Percentiles rank a stretch among this genome's conserved stretches.
Conservation (phyloP, 2,797 vertebrate genomes). For the Aldrovandia affinis region DNA sequence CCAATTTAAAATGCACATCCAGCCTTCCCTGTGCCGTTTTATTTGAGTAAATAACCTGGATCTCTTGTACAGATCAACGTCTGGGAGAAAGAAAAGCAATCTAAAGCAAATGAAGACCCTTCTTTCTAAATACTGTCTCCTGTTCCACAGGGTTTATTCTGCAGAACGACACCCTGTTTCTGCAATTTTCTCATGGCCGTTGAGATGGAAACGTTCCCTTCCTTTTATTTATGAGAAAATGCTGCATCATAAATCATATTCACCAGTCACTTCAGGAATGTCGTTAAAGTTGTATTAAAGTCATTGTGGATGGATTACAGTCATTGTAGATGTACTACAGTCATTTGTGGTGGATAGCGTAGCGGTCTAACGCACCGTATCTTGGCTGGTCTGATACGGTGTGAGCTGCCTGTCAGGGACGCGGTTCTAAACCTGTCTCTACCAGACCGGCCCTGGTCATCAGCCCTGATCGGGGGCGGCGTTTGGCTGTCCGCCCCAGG, state of each 20-base stretch:
- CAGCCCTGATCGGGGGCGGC: too few species aligned
- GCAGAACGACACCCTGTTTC: not conserved
- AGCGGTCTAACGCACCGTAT: too few species aligned
- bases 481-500: too few species aligned
- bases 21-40: not conserved
- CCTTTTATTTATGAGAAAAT: constrained; percentile 11
- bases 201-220: constrained; percentile 1
- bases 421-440: too few species aligned
- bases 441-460: too few species aligned
- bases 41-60: constrained; percentile 4
- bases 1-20: constrained; percentile 8
- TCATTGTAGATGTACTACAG: not conserved
- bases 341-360: not conserved
- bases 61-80: constrained; percentile 6
- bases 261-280: not conserved
- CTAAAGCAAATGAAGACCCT: not conserved
- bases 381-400: too few species aligned
- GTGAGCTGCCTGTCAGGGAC: too few species aligned
- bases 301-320: not conserved
- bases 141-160: not conserved
- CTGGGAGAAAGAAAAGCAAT: not conserved
- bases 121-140: not conserved
- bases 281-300: not conserved
- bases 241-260: not conserved
- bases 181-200: not conserved